Percentiles rank a stretch among this genome's conserved stretches.
Evolutionary conservation across 2,888 invertebrate species (phyloP).

Genomic region (Cosmia pyralina): DNA sequence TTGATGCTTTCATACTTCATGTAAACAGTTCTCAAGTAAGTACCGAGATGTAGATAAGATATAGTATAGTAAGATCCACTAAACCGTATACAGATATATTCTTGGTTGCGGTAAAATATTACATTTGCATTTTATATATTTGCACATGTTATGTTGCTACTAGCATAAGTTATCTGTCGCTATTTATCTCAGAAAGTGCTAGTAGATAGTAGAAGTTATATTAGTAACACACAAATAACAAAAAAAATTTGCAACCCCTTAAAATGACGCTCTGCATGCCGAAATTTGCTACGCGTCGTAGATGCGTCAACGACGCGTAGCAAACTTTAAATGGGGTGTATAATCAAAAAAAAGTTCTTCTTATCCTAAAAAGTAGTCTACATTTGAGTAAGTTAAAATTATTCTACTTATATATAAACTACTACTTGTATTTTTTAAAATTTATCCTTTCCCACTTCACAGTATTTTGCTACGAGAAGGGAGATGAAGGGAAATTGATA

Average conservation of each 20-base stretch:
- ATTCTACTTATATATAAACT: too few species aligned
- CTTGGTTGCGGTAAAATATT: conserved; percentile 49
- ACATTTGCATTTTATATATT: conserved; percentile 57
- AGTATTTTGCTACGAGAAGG: background rate
- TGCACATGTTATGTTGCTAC: conserved; percentile 53
- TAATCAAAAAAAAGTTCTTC: background rate
- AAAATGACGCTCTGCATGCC: background rate
- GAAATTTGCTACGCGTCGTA: conserved; percentile 11
- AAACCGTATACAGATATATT: conserved; percentile 16
- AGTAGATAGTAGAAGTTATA: conserved; percentile 20
- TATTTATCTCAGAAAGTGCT: conserved; percentile 34
- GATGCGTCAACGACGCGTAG: conserved; percentile 1
- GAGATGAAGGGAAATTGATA: background rate
- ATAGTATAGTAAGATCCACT: conserved; percentile 23
- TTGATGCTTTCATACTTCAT: conserved; percentile 47
- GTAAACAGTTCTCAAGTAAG: conserved; percentile 27
- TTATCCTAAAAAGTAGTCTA: background rate
- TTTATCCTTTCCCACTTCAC: background rate
- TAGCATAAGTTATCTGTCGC: conserved; percentile 52
- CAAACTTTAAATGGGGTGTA: background rate
- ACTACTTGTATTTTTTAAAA: too few species aligned
- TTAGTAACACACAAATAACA: background rate
- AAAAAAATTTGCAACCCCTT: background rate
- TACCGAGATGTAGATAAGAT: conserved; percentile 32
- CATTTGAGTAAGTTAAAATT: background rate